Evolutionary conservation across 2,888 invertebrate genomes (phyloP).

Genomic region (Drosophila mercatorum): DNA sequence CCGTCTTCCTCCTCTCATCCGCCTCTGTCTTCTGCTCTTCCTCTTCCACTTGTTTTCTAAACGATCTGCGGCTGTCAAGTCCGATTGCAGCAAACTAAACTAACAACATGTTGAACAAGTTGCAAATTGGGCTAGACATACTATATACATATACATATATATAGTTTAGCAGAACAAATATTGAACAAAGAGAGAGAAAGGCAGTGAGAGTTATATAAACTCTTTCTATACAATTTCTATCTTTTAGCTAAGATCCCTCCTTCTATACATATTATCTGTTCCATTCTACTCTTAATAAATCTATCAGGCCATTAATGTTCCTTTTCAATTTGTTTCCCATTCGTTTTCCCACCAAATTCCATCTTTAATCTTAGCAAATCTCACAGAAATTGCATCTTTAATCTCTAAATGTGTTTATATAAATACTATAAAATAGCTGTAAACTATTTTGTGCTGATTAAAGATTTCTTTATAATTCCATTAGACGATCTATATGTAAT

Average conservation of each 20-base stretch:
- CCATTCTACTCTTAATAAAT: background rate
- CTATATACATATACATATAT: background rate
- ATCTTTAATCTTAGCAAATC: background rate
- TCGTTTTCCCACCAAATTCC: background rate
- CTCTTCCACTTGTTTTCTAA: background rate
- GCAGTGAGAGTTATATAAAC: background rate
- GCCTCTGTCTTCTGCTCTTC: background rate
- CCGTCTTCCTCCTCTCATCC: background rate
- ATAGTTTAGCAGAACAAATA: too few relatives aligned
- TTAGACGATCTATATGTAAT: too few relatives aligned
- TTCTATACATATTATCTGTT: background rate
- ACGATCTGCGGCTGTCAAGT: slow-evolving; percentile 30
- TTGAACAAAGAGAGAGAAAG: background rate
- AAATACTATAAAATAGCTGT: background rate
- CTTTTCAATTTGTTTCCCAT: background rate
- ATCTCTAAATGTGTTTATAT: background rate
- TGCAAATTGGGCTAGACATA: slow-evolving; percentile 24
- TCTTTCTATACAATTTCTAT: background rate
- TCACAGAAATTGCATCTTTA: background rate
- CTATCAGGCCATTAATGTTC: too few relatives aligned
- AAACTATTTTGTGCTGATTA: background rate
- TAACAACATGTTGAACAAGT: slow-evolving; percentile 47
- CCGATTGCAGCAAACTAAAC: slow-evolving; percentile 32
- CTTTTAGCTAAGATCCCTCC: background rate
- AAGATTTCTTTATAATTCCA: background rate